A percentile compares a stretch with the other conserved stretches of the same genome.
Conservation (phyloP, 1,140 invertebrate genomes). For the Colletes latitarsis region DNA sequence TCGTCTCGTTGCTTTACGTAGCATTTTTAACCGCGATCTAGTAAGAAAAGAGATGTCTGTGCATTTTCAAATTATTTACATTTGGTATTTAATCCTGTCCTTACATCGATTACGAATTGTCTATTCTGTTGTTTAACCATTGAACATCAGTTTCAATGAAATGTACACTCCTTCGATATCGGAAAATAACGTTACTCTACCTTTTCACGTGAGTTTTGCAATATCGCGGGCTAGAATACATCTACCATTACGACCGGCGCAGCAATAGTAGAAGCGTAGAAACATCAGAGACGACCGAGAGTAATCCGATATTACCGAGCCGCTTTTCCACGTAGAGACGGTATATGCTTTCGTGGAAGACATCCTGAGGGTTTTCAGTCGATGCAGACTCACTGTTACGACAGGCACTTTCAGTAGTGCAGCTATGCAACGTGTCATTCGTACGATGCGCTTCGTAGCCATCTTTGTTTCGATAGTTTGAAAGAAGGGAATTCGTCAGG, state of each 20-base stretch:
- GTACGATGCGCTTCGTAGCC: background rate
- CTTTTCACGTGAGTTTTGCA: constrained; percentile 37
- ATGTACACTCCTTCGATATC: constrained; percentile 68
- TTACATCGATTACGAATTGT: background rate
- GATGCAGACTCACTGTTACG: constrained; percentile 50
- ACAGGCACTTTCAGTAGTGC: constrained; percentile 41
- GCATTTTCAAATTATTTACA: background rate
- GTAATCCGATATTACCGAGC: constrained; percentile 77
- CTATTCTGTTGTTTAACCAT: constrained; percentile 35
- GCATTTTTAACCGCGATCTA: background rate
- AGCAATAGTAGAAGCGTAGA: constrained; percentile 50
- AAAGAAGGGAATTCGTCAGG: background rate
- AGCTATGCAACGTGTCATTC: constrained; percentile 28
- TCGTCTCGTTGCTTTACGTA: background rate
- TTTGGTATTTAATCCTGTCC: background rate
- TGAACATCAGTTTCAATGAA: constrained; percentile 56
- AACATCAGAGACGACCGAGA: constrained; percentile 58
- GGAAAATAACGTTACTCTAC: constrained; percentile 69
- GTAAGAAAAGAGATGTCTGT: too few relatives aligned
- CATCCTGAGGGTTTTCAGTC: constrained; percentile 57
- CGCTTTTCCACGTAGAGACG: constrained; percentile 61
- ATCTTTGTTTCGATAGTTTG: background rate
- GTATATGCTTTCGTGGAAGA: constrained; percentile 49
- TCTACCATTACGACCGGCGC: constrained; percentile 50
- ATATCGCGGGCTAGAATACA: constrained; percentile 34